Conservation (phyloP, 2,797 vertebrate genomes). For the Leptoclinus maculatus region DNA sequence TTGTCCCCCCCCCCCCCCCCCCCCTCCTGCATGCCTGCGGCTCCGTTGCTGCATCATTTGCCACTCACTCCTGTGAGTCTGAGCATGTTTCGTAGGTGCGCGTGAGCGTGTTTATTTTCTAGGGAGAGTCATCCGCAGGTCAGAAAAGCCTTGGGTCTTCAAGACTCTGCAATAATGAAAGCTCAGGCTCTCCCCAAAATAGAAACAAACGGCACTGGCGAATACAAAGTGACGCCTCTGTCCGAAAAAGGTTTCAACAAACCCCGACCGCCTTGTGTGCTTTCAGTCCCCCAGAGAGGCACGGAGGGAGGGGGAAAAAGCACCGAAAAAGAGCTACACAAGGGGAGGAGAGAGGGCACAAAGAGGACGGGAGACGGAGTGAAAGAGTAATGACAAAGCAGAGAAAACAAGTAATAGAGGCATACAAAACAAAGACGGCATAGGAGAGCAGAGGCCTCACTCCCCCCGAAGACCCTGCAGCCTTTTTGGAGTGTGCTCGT, state of each 20-base stretch:
- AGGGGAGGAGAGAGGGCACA: slow-evolving; percentile 19
- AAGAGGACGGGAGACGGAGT: slow-evolving; percentile 26
- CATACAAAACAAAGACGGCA: slow-evolving; percentile 43
- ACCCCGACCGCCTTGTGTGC: slow-evolving; percentile 32
- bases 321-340: slow-evolving; percentile 29
- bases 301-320: neutral
- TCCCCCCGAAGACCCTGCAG: slow-evolving; percentile 47
- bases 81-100: slow-evolving; percentile 7
- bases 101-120: slow-evolving; percentile 18
- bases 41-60: slow-evolving; percentile 31
- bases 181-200: slow-evolving; percentile 50
- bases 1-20: slow-evolving; percentile 59
- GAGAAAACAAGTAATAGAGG: slow-evolving; percentile 40
- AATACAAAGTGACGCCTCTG: slow-evolving; percentile 62
- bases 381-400: slow-evolving; percentile 39
- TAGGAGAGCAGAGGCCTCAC: slow-evolving; percentile 41
- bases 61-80: slow-evolving; percentile 22
- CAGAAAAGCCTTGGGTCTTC: slow-evolving; percentile 49
- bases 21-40: slow-evolving; percentile 31
- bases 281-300: slow-evolving; percentile 41
- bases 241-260: slow-evolving; percentile 59
- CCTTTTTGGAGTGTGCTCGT: slow-evolving; percentile 65
- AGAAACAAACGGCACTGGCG: slow-evolving; percentile 38
- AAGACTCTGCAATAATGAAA: slow-evolving; percentile 55
- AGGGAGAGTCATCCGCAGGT: slow-evolving; percentile 48